Conservation (phyloP, 2,113 vertebrate species). For the Myotis yumanensis region DNA sequence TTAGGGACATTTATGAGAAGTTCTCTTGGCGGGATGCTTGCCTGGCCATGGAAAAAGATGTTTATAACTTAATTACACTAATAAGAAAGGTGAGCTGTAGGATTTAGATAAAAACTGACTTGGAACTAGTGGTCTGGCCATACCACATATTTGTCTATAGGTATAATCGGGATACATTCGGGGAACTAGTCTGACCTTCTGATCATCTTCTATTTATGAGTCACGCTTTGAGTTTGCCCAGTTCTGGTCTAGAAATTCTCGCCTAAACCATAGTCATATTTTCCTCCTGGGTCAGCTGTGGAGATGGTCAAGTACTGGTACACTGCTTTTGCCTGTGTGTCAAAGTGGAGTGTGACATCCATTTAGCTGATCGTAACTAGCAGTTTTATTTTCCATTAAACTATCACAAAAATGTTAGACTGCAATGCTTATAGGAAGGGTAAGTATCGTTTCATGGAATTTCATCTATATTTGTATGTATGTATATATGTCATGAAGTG, state of each 20-base stretch:
- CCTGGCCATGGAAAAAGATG: background rate
- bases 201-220: background rate
- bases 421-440: background rate
- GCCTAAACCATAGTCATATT: background rate
- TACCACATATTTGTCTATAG: background rate
- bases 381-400: conserved; percentile 37
- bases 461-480: background rate
- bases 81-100: background rate
- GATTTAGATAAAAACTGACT: conserved; percentile 6
- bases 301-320: background rate
- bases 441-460: background rate
- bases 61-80: background rate
- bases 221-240: background rate
- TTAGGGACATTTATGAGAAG: background rate
- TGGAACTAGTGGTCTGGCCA: background rate
- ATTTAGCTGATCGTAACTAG: background rate
- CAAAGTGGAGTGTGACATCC: background rate
- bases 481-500: background rate
- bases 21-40: background rate
- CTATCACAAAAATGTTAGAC: background rate
- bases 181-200: background rate
- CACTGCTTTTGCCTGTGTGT: background rate
- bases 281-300: background rate
- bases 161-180: background rate
- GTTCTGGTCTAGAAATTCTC: conserved; percentile 1